Evolutionary conservation across 2,797 vertebrate species (phyloP).

Genomic region (Microtus obscurus): DNA sequence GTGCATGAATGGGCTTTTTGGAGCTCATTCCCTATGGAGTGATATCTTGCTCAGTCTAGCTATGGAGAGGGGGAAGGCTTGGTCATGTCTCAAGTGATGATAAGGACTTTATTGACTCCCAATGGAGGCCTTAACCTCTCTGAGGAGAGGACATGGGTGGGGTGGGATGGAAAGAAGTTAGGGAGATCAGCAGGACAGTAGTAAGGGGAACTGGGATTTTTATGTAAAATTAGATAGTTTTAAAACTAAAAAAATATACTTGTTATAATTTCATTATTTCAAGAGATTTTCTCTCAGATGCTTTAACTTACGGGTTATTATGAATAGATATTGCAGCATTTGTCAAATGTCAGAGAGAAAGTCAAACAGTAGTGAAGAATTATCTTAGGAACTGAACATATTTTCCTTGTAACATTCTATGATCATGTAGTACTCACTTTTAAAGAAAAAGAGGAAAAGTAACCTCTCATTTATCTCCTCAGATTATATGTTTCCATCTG

Average conservation of each 20-base stretch:
- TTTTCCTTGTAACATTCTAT: neutral
- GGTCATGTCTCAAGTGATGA: no score
- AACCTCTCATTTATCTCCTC: neutral
- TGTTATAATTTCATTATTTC: neutral
- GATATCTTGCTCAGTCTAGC: no score
- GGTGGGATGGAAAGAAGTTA: no score
- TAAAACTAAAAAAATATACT: neutral
- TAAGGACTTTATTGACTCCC: no score
- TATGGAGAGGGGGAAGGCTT: no score
- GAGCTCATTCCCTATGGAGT: no score
- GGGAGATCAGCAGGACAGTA: no score
- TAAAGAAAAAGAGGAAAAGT: neutral
- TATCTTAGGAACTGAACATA: neutral
- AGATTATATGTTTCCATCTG: neutral
- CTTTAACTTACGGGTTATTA: neutral
- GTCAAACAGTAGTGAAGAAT: constrained; percentile 5
- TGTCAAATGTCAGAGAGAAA: constrained; percentile 4
- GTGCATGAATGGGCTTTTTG: no score
- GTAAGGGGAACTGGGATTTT: no score
- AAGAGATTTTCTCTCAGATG: neutral
- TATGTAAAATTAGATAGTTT: no score
- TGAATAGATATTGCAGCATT: neutral
- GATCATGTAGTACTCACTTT: neutral
- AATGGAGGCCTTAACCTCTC: no score
- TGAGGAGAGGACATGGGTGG: no score